Evolutionary conservation across 2,113 vertebrate genomes (phyloP).

Genomic region (Pan troglodytes): NHGRI_mPanTro3-v2.1_pri NC_072402.2:5898501-5899000

Average conservation of each 20-base stretch:
- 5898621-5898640: not conserved
- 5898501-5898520: not conserved
- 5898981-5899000: too few relatives aligned
- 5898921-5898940: too few relatives aligned
- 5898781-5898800: not conserved
- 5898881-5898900: too few relatives aligned
- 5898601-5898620: accelerated
- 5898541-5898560: not conserved
- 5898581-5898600: not conserved
- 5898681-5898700: not conserved
- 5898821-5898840: too few relatives aligned
- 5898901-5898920: too few relatives aligned
- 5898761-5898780: not conserved
- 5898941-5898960: too few relatives aligned
- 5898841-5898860: accelerated
- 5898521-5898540: not conserved
- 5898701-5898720: not conserved
- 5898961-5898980: too few relatives aligned
- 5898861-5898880: not conserved
- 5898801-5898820: not conserved
- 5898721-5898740: not conserved
- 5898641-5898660: not conserved
- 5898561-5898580: not conserved
- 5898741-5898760: not conserved
- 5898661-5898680: not conserved